These are phyloP conservation scores for Bubo scandiacus DNA, from an alignment of 2,113 vertebrate species.

Conservation along the genomic window DNA sequence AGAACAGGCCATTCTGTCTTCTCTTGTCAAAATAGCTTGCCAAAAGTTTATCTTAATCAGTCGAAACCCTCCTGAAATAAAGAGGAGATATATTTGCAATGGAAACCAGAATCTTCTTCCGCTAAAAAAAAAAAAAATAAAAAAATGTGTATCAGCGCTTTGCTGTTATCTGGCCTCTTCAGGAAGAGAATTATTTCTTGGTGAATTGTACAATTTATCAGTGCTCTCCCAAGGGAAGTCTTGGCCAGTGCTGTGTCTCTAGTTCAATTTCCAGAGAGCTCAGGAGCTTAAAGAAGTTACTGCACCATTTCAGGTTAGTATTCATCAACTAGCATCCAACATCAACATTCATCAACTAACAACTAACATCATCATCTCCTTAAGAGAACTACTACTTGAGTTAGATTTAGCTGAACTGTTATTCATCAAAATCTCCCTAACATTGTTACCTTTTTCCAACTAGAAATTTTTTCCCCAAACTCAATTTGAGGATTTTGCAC, in stretches of 20 bases:
- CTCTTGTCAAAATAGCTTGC: not conserved
- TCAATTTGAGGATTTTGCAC: accelerated
- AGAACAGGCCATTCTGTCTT: not conserved
- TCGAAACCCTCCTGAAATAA: not conserved
- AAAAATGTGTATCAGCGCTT: not conserved
- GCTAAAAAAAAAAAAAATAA: not conserved
- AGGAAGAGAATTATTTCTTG: not conserved
- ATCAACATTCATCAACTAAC: not conserved
- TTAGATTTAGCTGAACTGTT: not conserved
- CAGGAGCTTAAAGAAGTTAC: not conserved
- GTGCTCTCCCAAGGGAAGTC: not conserved
- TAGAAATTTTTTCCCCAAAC: not conserved
- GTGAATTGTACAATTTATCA: not conserved
- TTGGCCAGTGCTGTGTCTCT: not conserved
- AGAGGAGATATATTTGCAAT: not conserved
- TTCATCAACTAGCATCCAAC: not conserved
- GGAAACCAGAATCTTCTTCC: not conserved
- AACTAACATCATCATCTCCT: not conserved
- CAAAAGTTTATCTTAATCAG: not conserved
- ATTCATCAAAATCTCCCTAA: not conserved
- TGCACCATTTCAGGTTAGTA: not conserved
- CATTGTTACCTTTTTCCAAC: not conserved
- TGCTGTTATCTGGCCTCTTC: not conserved
- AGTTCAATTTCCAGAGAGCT: not conserved
- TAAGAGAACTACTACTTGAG: not conserved